A percentile compares a stretch with the other conserved stretches of the same genome.
Evolutionary conservation across 2,888 invertebrate species (phyloP).

Genomic region (Kryphioiulus occultus): DNA sequence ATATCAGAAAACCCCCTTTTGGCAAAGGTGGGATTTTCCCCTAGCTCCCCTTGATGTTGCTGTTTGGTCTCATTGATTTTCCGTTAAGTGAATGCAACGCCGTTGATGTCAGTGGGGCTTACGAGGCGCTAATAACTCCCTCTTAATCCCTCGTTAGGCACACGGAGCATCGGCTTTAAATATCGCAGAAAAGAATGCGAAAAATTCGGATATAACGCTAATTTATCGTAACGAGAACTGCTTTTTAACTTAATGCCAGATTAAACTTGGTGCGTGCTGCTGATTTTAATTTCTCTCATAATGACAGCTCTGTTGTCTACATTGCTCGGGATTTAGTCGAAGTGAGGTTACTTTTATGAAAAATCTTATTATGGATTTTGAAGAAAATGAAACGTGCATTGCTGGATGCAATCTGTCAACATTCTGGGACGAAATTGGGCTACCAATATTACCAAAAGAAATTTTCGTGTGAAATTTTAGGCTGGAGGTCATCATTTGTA

Average conservation of each 20-base stretch:
- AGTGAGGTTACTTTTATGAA: no score
- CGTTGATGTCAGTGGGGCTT: not conserved
- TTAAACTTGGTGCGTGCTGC: not conserved
- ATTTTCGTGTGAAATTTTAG: no score
- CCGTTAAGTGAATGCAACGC: not conserved
- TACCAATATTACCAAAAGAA: no score
- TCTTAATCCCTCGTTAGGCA: slow-evolving; percentile 16
- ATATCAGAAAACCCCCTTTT: not conserved
- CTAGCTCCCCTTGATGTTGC: not conserved
- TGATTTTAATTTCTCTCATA: not conserved
- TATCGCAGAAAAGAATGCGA: not conserved
- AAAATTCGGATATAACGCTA: not conserved
- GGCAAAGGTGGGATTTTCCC: not conserved
- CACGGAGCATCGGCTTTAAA: not conserved
- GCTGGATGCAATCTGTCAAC: no score
- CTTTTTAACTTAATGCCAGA: not conserved
- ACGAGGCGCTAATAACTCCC: not conserved
- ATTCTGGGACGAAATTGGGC: no score
- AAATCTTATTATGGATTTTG: no score
- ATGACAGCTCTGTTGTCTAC: not conserved
- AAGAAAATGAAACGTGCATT: no score
- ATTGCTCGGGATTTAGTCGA: no score
- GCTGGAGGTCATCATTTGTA: no score
- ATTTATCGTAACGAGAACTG: not conserved
- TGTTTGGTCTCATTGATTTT: not conserved